Evolutionary conservation across 2,113 vertebrate genomes (phyloP), one percentile per base, ranked within the genome.

Genomic region (Larimichthys crocea): DNA sequence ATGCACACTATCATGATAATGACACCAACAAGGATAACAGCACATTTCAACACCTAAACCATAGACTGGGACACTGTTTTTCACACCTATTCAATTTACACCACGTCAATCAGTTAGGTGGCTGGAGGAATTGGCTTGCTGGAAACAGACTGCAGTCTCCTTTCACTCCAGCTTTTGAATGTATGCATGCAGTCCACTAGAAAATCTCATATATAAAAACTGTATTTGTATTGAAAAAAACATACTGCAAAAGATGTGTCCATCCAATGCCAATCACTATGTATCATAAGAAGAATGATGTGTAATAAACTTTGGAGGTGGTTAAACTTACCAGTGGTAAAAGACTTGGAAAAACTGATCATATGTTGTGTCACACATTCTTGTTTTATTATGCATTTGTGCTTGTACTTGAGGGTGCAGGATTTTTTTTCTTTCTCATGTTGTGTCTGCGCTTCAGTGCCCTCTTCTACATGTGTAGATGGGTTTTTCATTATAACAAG

Each of bases 171-270:
- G 46, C n/a, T 57, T 76, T 35, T 29, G 46, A 15, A 53, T 60
- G 20, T 1, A 62, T 5, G 29, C 16, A 50, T 19, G n/a, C 50
- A 42, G 40, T 81, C 2, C 0, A 26, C 35, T 50, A 40, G 17
- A 69, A 53, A 65, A 42, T 12, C 55, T 12, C 6, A 10, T 26
- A 65, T 14, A 40, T 42, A 14, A 59, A 82, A 29, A 15, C 2
- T 40, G 35, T 8, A 40, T 78, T 61, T 52, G 10, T 17, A 20
- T 35, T 72, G 46, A 31, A 63, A 76, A 60, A 82, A 70, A 78
- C 2, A 24, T 4, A 56, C 5, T 48, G 29, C 17, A 35, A 67
- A n/a, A 48, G 19, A 40, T 64, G n/a, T 53, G 55, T 80, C 74
- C 5, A 31, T 81, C 71, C 29, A 9, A 0, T 48, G 22, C 24